These are phyloP conservation scores for Augiades crinisus DNA, from an alignment of 2,888 invertebrate species.

Conservation along the genomic window DNA sequence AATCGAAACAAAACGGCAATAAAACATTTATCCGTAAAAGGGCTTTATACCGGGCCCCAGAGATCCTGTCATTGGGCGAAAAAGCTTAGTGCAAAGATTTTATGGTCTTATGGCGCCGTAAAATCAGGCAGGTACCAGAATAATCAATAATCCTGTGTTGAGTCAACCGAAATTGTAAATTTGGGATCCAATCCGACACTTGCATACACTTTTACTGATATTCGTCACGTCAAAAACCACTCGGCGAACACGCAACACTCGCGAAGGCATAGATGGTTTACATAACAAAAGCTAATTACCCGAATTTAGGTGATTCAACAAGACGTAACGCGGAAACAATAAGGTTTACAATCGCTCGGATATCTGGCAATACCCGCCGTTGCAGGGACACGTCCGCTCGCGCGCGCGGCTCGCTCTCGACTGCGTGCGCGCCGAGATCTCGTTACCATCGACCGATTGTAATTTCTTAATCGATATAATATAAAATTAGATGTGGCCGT, in stretches of 20 bases:
- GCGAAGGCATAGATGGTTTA: slow-evolving; percentile 18
- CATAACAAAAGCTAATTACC: slow-evolving; percentile 27
- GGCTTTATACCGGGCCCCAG: too few relatives aligned
- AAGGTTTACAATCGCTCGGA: slow-evolving; percentile 60
- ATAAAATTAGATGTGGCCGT: background rate
- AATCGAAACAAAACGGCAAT: too few relatives aligned
- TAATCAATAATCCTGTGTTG: background rate
- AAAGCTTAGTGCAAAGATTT: background rate
- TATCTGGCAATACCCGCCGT: slow-evolving; percentile 43
- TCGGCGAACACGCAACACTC: slow-evolving; percentile 4
- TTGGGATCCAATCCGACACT: background rate
- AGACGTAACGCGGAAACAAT: slow-evolving; percentile 45
- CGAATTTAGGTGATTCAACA: slow-evolving; percentile 30
- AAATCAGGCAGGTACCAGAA: background rate
- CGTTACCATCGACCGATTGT: slow-evolving; percentile 12
- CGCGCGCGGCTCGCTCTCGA: slow-evolving; percentile 47
- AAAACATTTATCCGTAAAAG: too few relatives aligned
- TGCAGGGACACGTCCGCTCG: slow-evolving; percentile 42
- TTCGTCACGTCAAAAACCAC: slow-evolving; percentile 19
- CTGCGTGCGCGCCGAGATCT: slow-evolving; percentile 39
- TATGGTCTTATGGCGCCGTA: background rate
- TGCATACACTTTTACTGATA: slow-evolving; percentile 13
- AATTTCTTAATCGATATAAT: slow-evolving; percentile 22
- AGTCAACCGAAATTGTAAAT: slow-evolving; percentile 5
- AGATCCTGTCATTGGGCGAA: too few relatives aligned